phyloP scores from a whole-genome alignment of 2,113 vertebrate species.

The Crocuta crocuta region DNA sequence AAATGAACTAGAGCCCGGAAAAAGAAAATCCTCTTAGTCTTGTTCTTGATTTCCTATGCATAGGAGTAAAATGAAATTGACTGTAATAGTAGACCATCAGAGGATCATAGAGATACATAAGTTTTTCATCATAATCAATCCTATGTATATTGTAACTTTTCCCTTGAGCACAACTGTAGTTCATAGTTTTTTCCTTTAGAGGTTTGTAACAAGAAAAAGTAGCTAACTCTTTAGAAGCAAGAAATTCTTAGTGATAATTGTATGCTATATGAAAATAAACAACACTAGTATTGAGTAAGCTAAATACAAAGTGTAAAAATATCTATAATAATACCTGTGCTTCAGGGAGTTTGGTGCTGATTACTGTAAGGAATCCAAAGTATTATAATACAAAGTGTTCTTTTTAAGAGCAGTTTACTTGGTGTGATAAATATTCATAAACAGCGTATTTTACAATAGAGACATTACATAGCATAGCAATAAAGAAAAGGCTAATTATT shows the following conservation, averaged over 20 bases:
- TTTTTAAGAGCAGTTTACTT: not conserved
- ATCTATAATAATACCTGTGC: not conserved
- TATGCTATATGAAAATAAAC: not conserved
- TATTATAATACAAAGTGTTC: not conserved
- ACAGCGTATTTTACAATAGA: not conserved
- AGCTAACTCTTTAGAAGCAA: not conserved
- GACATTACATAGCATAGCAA: not conserved
- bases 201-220: not conserved
- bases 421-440: not conserved
- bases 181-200: not conserved
- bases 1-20: not conserved
- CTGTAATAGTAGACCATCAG: not conserved
- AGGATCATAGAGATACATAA: not conserved
- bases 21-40: not conserved
- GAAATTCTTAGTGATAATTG: not conserved
- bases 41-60: not conserved
- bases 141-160: not conserved
- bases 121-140: not conserved
- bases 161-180: not conserved
- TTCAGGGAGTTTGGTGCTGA: not conserved
- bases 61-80: not conserved
- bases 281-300: not conserved
- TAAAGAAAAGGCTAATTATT: not conserved
- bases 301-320: not conserved
- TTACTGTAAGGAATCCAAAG: not conserved